phyloP scores from a whole-genome alignment of 2,113 vertebrate genomes.

The Hippocampus comes region DNA sequence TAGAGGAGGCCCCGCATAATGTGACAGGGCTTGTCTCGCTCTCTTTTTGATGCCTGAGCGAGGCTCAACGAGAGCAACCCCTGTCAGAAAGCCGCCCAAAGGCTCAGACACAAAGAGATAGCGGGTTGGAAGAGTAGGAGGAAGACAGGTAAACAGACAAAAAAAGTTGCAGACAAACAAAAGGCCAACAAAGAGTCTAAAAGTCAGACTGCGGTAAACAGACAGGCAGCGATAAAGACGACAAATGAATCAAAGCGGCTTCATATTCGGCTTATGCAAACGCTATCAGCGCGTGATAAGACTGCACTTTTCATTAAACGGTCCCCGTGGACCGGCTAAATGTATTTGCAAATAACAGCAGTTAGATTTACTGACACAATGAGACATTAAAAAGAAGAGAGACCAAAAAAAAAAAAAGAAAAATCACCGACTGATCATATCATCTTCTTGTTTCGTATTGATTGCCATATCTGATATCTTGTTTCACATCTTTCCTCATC shows the following conservation, averaged over 20 bases:
- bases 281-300: slow-evolving; percentile 44
- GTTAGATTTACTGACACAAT: slow-evolving; percentile 68
- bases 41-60: slow-evolving; percentile 61
- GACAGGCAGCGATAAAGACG: slow-evolving; percentile 28
- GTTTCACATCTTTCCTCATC: slow-evolving; percentile 63
- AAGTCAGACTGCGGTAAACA: slow-evolving; percentile 25
- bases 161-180: slow-evolving; percentile 51
- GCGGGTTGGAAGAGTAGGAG: slow-evolving; percentile 32
- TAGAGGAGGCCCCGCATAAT: slow-evolving; percentile 66
- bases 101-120: slow-evolving; percentile 59
- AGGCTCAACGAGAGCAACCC: slow-evolving; percentile 52
- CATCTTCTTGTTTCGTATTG: slow-evolving; percentile 69
- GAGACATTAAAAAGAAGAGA: slow-evolving; percentile 59
- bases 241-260: slow-evolving; percentile 43
- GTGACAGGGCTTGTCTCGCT: slow-evolving; percentile 71
- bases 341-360: slow-evolving; percentile 67
- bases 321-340: slow-evolving; percentile 54
- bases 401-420: slow-evolving; percentile 16
- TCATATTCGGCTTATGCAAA: slow-evolving; percentile 50
- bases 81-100: slow-evolving; percentile 62
- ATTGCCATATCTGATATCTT: slow-evolving; percentile 71
- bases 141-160: slow-evolving; percentile 42
- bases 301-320: slow-evolving; percentile 67
- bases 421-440: slow-evolving; percentile 59
- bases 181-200: slow-evolving; percentile 17